Base-by-base conservation (phyloP, 2,797 vertebrate genomes). In the Aldrovandia affinis region DNA sequence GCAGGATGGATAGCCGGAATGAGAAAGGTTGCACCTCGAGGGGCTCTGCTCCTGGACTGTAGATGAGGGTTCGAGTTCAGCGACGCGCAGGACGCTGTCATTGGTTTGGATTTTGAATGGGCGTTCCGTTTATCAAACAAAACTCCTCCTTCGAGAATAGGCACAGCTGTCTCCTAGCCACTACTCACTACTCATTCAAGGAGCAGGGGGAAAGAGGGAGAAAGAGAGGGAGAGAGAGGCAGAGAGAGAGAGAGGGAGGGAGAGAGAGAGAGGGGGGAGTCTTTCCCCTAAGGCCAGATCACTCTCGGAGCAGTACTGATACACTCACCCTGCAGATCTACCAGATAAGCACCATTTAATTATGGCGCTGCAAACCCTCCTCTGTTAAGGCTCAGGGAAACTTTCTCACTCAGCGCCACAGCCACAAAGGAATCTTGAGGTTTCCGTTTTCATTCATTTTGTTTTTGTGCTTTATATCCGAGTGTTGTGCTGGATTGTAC, bases 51-150 rank as follows among this genome's bases (percentile, higher is more conserved):
- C 39, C 39, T 28, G n/a, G 73, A 77, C 39, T 77, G 42, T 77
- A 77, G 73, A 77, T 47, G 73, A 77, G 73, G 42, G 73, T 77
- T 77, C 39, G 73, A 77, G 42, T 44, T 77, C 42, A 47, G 73
- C 73, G 73, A 44, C 42, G 73, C 42, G 73, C 73, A 47, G 73
- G 73, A 77, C 73, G 25, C 73, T 77, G 73, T 77, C 73, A 77
- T 77, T 77, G 73, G 73, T 77, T 77, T 77, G 73, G 22, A n/a
- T 77, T 77, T n/a, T 47, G 42, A 77, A 77, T 77, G 73, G 73
- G 73, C 73, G 73, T 77, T 44, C 8, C 73, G 42, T 42, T 47
- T n/a, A 47, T 28, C 39, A 77, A 47, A 47, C 73, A 47, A 47
- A 77, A 77, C 73, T 25, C 73, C 73, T 77, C 73, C 73, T 77